Base-by-base conservation (phyloP, 2,797 vertebrate species). In the Hippopotamyrus pictus region DNA sequence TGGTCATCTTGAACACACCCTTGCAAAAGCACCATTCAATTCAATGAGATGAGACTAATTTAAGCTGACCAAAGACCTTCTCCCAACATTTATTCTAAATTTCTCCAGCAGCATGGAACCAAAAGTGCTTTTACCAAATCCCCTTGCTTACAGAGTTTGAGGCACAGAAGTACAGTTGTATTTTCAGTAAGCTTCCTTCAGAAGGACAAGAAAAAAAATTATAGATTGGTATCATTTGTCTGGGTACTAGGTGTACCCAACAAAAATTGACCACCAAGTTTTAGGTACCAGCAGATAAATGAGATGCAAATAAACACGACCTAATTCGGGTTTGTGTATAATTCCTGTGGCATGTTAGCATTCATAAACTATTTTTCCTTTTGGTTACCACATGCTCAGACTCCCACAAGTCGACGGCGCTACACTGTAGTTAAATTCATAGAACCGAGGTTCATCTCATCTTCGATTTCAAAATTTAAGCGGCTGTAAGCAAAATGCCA, bases 1-100 rank as follows among this genome's bases (percentile, higher is more conserved):
- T 97, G 97, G 97, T 94, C 96, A 95, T 96, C 95, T 96, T 95
- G 95, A 96, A 96, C 96, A 97, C 95, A 95, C 97, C 96, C 96
- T 97, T 95, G 95, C 96, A 95, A 97, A 82, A 97, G 96, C 96
- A 97, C 95, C 95, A 93, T 95, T 94, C 92, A 95, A 96, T 95
- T 94, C 90, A 95, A 95, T 93, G 94, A 93, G 89, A 93, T 95
- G 92, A 95, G 93, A 94, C 94, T 91, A 92, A 95, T 14, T 57
- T 25, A 48, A 84, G 4, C 12, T 48, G 46, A 51, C 82, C 82
- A 84, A 84, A 51, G 44, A 48, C 82, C 3, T 22, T 51, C 48
- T 25, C 44, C 48, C 82, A 48, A 44, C 79, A 83, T 83, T 84
- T 82, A 82, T 83, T 17, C 12, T 37, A 44, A 84, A 88, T 88